These are phyloP conservation scores for Hyaena hyaena DNA, from an alignment of 2,113 vertebrate species.

Conservation along the genomic window DNA sequence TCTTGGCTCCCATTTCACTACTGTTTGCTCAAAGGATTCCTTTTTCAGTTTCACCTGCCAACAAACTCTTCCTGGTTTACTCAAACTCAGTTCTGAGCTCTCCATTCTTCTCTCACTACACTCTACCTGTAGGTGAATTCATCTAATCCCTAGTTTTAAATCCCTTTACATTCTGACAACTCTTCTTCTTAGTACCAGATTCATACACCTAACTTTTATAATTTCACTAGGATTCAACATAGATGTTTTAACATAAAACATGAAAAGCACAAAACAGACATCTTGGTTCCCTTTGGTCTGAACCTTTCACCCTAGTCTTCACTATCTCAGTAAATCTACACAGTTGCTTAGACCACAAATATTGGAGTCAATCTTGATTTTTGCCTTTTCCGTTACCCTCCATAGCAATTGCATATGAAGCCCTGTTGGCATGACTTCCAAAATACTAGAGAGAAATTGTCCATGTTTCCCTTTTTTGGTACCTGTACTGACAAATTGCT, in stretches of 20 bases:
- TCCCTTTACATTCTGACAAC: background rate
- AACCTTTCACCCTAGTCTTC: background rate
- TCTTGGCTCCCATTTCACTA: background rate
- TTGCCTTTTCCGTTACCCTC: background rate
- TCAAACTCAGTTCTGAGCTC: background rate
- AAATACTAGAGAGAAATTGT: background rate
- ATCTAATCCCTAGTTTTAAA: background rate
- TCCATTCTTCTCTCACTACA: background rate
- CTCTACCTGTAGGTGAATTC: background rate
- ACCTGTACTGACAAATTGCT: background rate
- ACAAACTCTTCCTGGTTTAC: background rate
- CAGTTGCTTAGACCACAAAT: background rate
- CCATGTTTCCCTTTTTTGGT: background rate
- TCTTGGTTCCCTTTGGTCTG: background rate
- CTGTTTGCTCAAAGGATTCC: constrained; percentile 6
- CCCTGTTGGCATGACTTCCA: background rate
- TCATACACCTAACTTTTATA: background rate
- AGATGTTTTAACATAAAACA: constrained; percentile 45
- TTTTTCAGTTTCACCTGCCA: background rate
- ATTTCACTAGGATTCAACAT: background rate
- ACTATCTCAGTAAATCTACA: background rate
- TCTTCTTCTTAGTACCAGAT: constrained; percentile 1
- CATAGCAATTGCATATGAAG: background rate
- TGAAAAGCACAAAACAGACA: background rate
- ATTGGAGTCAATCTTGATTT: background rate